Conservation (phyloP, 92 coral and sea anemone genomes). For the Pocillopora grandis region DNA sequence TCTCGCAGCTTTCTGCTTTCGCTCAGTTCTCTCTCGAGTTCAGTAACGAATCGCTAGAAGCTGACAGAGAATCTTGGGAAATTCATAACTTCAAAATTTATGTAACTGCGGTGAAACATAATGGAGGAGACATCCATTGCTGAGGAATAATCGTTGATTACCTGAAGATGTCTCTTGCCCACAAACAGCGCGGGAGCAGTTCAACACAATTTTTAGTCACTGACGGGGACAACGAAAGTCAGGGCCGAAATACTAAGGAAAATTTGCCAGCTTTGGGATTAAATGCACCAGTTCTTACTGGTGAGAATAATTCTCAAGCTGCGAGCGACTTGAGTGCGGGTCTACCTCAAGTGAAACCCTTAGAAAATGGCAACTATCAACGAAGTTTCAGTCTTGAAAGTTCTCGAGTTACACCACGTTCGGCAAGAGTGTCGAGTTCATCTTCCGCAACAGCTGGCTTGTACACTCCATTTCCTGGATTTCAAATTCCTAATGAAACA, state of each 20-base stretch:
- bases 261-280: constrained; percentile 23
- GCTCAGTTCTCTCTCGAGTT: neutral
- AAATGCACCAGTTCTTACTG: constrained; percentile 29
- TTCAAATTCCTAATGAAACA: constrained; percentile 81
- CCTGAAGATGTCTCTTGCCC: neutral
- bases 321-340: neutral
- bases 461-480: constrained; percentile 73
- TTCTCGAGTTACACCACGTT: constrained; percentile 10
- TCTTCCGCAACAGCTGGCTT: constrained; percentile 36
- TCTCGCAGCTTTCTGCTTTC: neutral
- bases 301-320: constrained; percentile 14
- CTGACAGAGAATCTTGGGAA: neutral
- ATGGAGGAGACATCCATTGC: neutral
- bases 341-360: neutral
- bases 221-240: constrained; percentile 18
- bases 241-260: constrained; percentile 10
- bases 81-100: neutral
- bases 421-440: constrained; percentile 27
- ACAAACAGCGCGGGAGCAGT: constrained; percentile 12
- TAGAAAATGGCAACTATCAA: constrained; percentile 42
- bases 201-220: constrained; percentile 26
- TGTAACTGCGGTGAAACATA: neutral
- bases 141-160: neutral
- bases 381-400: constrained; percentile 32
- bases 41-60: neutral